Evolutionary conservation across 2,797 vertebrate species (phyloP).

Genomic region (Tragopan temminckii): DNA sequence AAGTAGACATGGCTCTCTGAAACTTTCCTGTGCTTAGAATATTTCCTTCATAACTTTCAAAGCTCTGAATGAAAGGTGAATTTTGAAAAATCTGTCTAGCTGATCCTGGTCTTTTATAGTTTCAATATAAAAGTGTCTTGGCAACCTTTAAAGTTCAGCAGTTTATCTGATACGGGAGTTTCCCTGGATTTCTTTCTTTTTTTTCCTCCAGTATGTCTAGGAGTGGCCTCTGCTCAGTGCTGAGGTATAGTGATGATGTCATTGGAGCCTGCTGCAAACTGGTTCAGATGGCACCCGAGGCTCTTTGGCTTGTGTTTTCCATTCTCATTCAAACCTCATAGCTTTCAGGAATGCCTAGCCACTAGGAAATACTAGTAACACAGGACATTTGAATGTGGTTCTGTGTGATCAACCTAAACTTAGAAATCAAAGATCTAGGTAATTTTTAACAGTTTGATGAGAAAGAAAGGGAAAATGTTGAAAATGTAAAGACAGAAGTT

Average conservation of each 20-base stretch:
- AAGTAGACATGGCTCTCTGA: not conserved
- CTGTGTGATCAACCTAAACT: not conserved
- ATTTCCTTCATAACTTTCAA: not conserved
- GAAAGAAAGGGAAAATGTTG: not conserved
- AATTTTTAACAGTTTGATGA: not conserved
- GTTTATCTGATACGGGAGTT: not conserved
- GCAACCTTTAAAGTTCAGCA: not conserved
- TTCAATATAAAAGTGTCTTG: not conserved
- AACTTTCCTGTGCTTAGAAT: not conserved
- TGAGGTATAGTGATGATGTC: not conserved
- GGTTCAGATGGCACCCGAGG: not conserved
- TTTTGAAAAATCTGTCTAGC: not conserved
- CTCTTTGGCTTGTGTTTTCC: not conserved
- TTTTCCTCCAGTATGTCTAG: not conserved
- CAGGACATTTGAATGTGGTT: not conserved
- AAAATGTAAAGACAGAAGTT: not conserved
- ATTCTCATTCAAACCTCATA: not conserved
- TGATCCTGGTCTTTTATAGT: not conserved
- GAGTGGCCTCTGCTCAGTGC: not conserved
- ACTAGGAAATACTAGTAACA: not conserved
- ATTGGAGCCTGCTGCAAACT: not conserved
- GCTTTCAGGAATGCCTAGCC: not conserved
- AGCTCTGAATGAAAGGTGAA: not conserved
- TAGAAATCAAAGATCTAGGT: not conserved
- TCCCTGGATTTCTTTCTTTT: not conserved